A percentile compares a stretch with the other conserved stretches of the same genome.
phyloP scores from a whole-genome alignment of 2,113 vertebrate genomes.

The Megaleporinus macrocephalus region DNA sequence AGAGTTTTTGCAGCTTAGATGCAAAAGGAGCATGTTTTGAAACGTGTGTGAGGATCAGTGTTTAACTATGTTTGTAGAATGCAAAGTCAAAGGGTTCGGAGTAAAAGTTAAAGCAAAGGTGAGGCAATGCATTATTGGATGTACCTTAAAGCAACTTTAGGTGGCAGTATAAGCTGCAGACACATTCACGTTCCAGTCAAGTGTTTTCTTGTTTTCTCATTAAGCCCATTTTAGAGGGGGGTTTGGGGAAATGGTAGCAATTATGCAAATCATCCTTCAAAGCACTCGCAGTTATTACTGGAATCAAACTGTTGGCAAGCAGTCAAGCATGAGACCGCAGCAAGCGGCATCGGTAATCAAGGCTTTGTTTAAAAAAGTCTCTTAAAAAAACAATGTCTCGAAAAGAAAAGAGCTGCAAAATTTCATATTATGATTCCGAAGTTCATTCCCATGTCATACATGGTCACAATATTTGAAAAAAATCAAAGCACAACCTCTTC shows the following conservation, averaged over 20 bases:
- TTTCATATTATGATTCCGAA: background rate
- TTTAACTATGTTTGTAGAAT: too few relatives aligned
- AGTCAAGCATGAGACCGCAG: constrained; percentile 6
- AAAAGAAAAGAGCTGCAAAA: background rate
- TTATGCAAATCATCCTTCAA: constrained; percentile 52
- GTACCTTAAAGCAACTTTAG: constrained; percentile 30
- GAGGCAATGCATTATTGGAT: background rate
- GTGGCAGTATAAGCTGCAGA: constrained; percentile 1
- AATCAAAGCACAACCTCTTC: background rate
- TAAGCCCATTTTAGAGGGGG: constrained; percentile 40
- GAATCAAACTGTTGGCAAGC: constrained; percentile 52
- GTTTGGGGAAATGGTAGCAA: constrained; percentile 45
- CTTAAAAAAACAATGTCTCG: background rate
- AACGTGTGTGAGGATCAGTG: too few relatives aligned
- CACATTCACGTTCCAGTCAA: constrained; percentile 33
- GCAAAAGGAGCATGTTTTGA: too few relatives aligned
- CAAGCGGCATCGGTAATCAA: constrained; percentile 7
- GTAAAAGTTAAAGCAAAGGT: background rate
- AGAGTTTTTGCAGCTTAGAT: too few relatives aligned
- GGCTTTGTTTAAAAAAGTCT: constrained; percentile 24
- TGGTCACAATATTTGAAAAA: background rate
- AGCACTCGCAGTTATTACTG: constrained; percentile 42
- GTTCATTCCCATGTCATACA: too few relatives aligned
- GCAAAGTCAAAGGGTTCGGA: too few relatives aligned
- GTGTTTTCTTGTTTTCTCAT: constrained; percentile 53